These are phyloP conservation scores for Myiothlypis chrysogaster DNA, from an alignment of 2,797 vertebrate species.

Conservation along the genomic window DNA sequence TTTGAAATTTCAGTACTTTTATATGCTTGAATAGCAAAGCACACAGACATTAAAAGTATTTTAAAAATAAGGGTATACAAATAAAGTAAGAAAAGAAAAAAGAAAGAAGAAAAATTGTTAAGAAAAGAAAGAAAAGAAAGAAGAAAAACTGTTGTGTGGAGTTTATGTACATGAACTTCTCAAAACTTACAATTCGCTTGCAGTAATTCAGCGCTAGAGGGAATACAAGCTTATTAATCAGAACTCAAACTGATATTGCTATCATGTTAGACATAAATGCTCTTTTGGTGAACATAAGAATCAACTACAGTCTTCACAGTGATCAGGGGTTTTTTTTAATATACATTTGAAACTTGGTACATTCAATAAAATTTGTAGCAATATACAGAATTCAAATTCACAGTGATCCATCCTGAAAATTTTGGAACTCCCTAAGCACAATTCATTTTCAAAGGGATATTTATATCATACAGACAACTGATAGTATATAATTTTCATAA, in stretches of 20 bases:
- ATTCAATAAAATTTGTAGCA: background rate
- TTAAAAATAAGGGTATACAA: background rate
- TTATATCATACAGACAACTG: slow-evolving; percentile 24
- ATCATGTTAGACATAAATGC: background rate
- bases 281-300: background rate
- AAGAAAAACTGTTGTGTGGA: background rate
- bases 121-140: background rate
- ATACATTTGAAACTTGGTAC: background rate
- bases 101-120: too few relatives aligned
- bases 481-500: slow-evolving; percentile 22
- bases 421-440: background rate
- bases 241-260: background rate
- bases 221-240: background rate
- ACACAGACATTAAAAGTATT: background rate
- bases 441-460: slow-evolving; percentile 27
- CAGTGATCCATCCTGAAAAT: background rate
- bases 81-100: background rate
- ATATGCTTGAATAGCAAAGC: background rate
- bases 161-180: background rate
- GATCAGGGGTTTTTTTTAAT: background rate
- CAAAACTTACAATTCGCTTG: background rate
- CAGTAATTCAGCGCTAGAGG: background rate
- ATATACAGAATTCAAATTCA: background rate
- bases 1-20: background rate
- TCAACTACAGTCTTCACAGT: background rate